Base-by-base conservation (phyloP, 2,113 vertebrate genomes). In the Dissostichus mawsoni region DNA sequence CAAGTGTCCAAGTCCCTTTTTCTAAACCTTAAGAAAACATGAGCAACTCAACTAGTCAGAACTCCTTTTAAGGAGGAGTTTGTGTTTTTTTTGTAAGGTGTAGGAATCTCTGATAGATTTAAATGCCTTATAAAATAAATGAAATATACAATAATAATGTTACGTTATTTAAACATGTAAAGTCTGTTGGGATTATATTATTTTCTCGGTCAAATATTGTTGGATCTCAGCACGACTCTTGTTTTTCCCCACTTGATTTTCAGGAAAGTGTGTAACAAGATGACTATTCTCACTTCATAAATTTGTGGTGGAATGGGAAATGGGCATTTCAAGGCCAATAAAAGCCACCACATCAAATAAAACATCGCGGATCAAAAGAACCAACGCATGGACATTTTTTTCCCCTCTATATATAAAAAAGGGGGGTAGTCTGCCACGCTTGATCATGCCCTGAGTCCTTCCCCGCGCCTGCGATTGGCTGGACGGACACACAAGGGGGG, bases 261-360 rank as follows among this genome's bases (percentile, higher is more conserved):
- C 45, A 69, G 67, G 74, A 76, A 76, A 89, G 83, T 86, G 85
- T 82, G 80, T 88, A 85, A 90, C 74, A 91, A 92, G 83, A 90
- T 86, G 84, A 63, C 70, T 82, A 91, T 93, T 95, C 92, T 94
- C 93, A 93, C 94, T 92, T 91, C 88, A 87, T 94, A 93, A 91
- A 94, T 89, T 78, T 90, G 86, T 73, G 85, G 71, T 74, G 85
- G 90, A 93, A 92, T 92, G 92, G 90, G 88, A 94, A 95, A 94
- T 92, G 83, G 88, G 71, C 88, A 92, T 92, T 90, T 91, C 85
- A 89, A 89, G 84, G 92, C 89, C 92, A 94, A 91, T 93, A 91
- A 93, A 95, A 94, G 85, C 86, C 86, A 91, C 94, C 95, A 94
- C 93, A 94, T 94, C 87, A 94, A 95, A 93, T 92, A 84, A 92